These are phyloP conservation scores for Enteromius mattozi DNA, from an alignment of 2,797 vertebrate species.

Conservation along the genomic window DNA sequence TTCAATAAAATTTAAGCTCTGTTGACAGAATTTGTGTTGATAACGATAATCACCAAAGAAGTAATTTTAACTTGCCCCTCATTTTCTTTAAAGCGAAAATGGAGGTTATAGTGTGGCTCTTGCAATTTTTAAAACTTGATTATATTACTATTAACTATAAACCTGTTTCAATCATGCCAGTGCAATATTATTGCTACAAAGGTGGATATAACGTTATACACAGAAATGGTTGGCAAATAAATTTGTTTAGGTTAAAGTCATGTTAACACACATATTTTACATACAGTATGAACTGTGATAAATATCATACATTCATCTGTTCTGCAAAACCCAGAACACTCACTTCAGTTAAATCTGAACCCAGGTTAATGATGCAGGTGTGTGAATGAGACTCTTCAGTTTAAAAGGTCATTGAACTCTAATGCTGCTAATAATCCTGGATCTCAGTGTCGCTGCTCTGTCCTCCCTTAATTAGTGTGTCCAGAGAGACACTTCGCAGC, in stretches of 20 bases:
- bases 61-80: neutral
- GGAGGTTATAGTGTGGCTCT: neutral
- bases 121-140: too few relatives aligned
- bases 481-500: conserved; percentile 91
- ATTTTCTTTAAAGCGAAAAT: neutral
- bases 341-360: neutral
- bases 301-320: neutral
- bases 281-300: neutral
- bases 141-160: neutral
- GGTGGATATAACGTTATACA: neutral
- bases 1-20: neutral
- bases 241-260: neutral
- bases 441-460: conserved; percentile 1
- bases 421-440: conserved; percentile 22
- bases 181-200: neutral
- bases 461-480: conserved; percentile 77
- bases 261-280: neutral
- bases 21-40: neutral
- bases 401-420: conserved; percentile 28
- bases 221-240: neutral
- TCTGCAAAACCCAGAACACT: neutral
- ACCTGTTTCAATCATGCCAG: neutral
- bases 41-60: neutral
- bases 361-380: conserved; percentile 66
- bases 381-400: conserved; percentile 45